These are phyloP conservation scores for Andrena chrysosceles DNA, from an alignment of 2,888 invertebrate genomes.

Conservation along the genomic window DNA sequence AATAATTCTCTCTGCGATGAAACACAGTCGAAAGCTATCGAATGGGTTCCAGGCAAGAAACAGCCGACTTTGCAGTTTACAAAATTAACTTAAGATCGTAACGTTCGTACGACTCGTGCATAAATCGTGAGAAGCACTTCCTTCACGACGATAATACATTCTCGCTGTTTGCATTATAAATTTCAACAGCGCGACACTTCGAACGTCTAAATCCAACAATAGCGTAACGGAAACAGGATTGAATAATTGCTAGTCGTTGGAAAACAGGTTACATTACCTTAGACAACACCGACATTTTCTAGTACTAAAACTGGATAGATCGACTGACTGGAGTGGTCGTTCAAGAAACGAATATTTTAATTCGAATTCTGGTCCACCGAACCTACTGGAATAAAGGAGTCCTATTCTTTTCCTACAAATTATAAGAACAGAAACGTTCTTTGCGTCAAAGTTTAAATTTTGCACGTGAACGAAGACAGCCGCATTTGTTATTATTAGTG, in stretches of 20 bases:
- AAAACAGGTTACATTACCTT: not conserved
- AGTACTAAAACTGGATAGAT: not conserved
- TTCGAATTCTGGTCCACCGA: not conserved
- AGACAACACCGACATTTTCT: not conserved
- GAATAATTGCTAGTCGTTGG: not conserved
- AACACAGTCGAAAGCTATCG: not conserved
- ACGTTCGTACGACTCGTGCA: not conserved
- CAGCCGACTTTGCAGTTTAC: not conserved
- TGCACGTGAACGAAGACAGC: too few species aligned
- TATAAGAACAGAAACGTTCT: too few species aligned
- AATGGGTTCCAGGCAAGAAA: constrained; percentile 4
- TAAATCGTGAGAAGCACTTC: constrained; percentile 5
- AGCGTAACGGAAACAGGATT: not conserved
- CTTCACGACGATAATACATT: not conserved
- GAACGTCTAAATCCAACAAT: not conserved
- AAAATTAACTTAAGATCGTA: not conserved
- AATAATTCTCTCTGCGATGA: not conserved
- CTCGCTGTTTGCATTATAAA: not conserved
- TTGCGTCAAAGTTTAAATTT: too few species aligned
- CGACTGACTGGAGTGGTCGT: not conserved
- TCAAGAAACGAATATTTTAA: not conserved
- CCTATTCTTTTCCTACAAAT: too few species aligned
- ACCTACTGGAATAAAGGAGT: too few species aligned
- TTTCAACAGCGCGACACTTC: not conserved
- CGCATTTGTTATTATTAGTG: too few species aligned